Evolutionary conservation across 2,797 vertebrate genomes (phyloP), one percentile per base, ranked within the genome.

Genomic region (Intellagama lesueurii): DNA sequence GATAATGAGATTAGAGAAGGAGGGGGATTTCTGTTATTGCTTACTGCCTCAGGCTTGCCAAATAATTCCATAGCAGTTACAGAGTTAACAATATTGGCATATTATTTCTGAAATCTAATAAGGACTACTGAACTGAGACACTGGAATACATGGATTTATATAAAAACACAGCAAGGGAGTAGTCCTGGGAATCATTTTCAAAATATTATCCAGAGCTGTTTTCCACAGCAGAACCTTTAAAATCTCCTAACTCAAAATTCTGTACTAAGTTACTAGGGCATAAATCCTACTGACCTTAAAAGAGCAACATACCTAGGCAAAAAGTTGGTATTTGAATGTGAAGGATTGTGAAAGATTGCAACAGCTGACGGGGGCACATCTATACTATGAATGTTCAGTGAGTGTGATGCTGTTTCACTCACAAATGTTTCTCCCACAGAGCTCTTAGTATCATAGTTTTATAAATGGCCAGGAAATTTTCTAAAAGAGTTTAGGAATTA

Each of bases 21-120:
- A 94, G 4, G 1, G 4, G 93, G 89, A 86, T 90, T 60, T 87
- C 76, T 91, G 91, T 88, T 92, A 92, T 86, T 79, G 32, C 77
- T 91, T 91, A 95, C 88, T 69, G 90, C 66, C 88, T 90, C 86
- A 78, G 69, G 16, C 88, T 49, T 52, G 49, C 69, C 81, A 91
- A 92, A 88, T 81, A 89, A 90, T 75, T 92, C 87, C 70, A 80
- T 80, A 80, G 93, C 93, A 93, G 76, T 90, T 89, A 85, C 28
- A 85, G 77, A 85, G 89, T 94, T 93, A 95, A 86, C 86, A n/a
- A 82, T 0, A 60, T 35, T 83, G 66, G 91, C 90, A 94, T 11
- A 52, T 66, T 75, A 22, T 81, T 81, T 75, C 30, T 91, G 88
- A 94, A 94, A 95, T 82, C 87, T 78, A 47, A 73, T 66, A 47